These are phyloP conservation scores for Chironomus riparius DNA, from an alignment of 2,888 invertebrate species.

Conservation along the genomic window DNA sequence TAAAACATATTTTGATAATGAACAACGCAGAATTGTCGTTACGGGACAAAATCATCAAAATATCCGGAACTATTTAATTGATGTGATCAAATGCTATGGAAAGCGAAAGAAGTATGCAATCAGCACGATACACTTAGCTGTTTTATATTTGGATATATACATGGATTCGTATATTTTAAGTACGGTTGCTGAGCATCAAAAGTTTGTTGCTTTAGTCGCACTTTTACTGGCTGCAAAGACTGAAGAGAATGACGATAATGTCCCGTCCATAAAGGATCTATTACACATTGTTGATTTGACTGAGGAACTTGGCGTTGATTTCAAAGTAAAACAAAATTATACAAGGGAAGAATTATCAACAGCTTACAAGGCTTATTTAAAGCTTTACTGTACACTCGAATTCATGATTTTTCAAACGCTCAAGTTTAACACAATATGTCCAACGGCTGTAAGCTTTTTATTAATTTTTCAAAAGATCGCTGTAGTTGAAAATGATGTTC, in stretches of 20 bases:
- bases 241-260: not conserved
- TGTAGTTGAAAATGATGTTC: not conserved
- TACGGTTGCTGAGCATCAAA: not conserved
- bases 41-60: not conserved
- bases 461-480: not conserved
- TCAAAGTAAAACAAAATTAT: not conserved
- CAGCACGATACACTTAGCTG: not conserved
- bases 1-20: not conserved
- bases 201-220: not conserved
- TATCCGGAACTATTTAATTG: not conserved
- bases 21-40: not conserved
- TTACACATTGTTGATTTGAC: not conserved
- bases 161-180: not conserved
- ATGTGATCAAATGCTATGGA: not conserved
- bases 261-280: constrained; percentile 8
- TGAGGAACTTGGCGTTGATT: not conserved
- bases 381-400: not conserved
- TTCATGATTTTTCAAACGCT: constrained; percentile 3
- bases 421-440: not conserved
- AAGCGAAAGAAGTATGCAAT: not conserved
- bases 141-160: not conserved
- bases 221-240: not conserved
- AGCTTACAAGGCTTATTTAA: not conserved
- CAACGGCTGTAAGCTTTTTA: not conserved
- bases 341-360: not conserved